Evolutionary conservation across 2,113 vertebrate species (phyloP).

Genomic region (Lepus timidus): DNA sequence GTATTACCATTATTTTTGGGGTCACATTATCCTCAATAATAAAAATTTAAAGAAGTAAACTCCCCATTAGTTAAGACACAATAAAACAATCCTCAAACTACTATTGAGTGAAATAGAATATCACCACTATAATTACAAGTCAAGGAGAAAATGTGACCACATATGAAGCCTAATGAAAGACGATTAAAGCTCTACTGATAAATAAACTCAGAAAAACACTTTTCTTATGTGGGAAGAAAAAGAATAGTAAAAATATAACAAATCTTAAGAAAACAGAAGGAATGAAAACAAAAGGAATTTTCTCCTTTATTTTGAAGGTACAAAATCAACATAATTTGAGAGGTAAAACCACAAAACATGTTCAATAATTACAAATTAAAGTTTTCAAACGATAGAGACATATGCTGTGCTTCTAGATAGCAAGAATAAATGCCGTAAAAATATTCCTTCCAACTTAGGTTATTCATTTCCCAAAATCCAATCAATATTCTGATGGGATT

Average conservation of each 20-base stretch:
- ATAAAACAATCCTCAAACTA: neutral
- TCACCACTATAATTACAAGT: neutral
- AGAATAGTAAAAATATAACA: neutral
- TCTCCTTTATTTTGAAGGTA: neutral
- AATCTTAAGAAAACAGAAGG: constrained; percentile 18
- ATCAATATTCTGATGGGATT: constrained; percentile 60
- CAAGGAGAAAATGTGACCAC: neutral
- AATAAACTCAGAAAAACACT: neutral
- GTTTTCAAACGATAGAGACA: constrained; percentile 40
- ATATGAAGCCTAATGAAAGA: neutral
- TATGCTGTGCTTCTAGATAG: neutral
- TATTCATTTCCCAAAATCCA: constrained; percentile 36
- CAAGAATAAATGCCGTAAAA: neutral
- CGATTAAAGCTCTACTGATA: neutral
- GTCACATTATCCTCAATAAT: neutral
- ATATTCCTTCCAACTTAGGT: constrained; percentile 30
- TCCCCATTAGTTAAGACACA: neutral
- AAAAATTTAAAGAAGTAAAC: constrained; percentile 10
- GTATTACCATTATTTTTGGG: neutral
- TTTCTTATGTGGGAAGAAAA: neutral
- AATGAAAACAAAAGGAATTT: neutral
- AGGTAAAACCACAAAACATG: neutral
- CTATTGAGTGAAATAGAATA: neutral
- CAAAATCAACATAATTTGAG: neutral
- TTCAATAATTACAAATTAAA: neutral